phyloP scores from a whole-genome alignment of 2,113 vertebrate species.

The Hydropotes inermis region DNA sequence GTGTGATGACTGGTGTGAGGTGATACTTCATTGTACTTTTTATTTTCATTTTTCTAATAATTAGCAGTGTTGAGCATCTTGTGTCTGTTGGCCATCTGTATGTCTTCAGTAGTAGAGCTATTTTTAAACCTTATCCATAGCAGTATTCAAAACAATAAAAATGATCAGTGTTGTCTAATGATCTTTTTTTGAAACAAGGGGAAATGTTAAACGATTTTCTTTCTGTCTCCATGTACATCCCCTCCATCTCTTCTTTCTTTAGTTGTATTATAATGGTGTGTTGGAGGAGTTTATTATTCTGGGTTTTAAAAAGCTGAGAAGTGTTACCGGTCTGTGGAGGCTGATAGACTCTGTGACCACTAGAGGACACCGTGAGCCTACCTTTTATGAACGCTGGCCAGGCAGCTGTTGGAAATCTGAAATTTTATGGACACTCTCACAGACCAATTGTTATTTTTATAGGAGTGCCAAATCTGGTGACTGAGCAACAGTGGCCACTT shows the following conservation, averaged over 20 bases:
- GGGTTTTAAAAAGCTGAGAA: background rate
- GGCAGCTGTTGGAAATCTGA: background rate
- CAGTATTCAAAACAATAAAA: slow-evolving; percentile 14
- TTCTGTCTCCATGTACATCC: background rate
- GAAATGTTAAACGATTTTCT: background rate
- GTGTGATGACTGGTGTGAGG: background rate
- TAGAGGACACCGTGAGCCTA: slow-evolving; percentile 30
- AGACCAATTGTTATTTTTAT: background rate
- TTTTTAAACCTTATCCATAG: background rate
- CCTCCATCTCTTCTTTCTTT: background rate
- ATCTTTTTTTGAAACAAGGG: slow-evolving; percentile 17
- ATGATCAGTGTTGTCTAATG: background rate
- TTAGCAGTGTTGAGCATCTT: background rate
- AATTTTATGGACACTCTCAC: background rate
- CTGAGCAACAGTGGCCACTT: background rate
- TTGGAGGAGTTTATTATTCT: background rate
- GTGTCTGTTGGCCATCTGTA: background rate
- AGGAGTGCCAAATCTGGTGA: background rate
- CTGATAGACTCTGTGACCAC: background rate
- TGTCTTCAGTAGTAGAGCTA: background rate
- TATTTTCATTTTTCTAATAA: background rate
- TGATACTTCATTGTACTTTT: background rate
- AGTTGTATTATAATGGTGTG: background rate
- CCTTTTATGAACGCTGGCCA: background rate
- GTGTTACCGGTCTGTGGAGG: background rate